These are phyloP conservation scores for Tipula helvola DNA, from an alignment of 2,888 invertebrate genomes.

Conservation along the genomic window DNA sequence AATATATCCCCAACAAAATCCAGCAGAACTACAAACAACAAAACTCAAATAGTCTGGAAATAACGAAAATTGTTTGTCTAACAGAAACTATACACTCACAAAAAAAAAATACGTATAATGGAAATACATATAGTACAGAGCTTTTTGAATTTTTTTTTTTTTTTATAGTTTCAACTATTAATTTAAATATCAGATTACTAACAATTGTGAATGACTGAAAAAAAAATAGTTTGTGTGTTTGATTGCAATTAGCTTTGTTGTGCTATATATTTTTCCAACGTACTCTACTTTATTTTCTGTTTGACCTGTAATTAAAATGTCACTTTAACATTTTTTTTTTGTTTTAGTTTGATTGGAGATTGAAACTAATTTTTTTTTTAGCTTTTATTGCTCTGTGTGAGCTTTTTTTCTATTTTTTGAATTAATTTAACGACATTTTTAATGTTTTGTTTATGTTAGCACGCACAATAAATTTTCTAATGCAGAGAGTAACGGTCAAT, in stretches of 20 bases:
- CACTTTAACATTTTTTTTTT: background rate
- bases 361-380: background rate
- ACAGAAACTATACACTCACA: background rate
- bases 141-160: background rate
- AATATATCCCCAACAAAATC: background rate
- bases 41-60: background rate
- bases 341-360: background rate
- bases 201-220: background rate
- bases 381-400: background rate
- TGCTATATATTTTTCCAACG: background rate
- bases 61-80: background rate
- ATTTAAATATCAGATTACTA: background rate
- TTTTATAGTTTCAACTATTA: background rate
- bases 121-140: background rate
- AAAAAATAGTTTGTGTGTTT: background rate
- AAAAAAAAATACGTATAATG: background rate
- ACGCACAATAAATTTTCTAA: background rate
- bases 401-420: background rate
- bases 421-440: background rate
- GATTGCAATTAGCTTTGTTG: background rate
- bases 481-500: background rate
- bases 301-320: conserved; percentile 4
- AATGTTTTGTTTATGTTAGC: background rate
- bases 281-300: background rate
- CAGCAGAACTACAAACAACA: background rate